These are phyloP conservation scores for Marisa cornuarietis DNA, from an alignment of 1,140 invertebrate species.

Conservation along the genomic window DNA sequence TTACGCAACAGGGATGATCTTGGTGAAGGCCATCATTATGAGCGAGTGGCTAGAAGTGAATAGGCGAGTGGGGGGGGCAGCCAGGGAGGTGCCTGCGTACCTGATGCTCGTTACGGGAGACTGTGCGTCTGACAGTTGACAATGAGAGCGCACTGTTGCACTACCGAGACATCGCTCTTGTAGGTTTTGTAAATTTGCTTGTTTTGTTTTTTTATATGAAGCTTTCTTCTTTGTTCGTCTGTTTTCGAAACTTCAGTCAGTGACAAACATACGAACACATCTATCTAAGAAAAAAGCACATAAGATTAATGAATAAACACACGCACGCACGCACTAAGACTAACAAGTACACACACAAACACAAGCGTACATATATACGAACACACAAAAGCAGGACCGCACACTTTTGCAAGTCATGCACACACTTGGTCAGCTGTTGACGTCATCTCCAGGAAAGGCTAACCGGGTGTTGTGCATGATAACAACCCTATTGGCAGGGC, in stretches of 20 bases:
- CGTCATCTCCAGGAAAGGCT: neutral
- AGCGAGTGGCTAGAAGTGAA: neutral
- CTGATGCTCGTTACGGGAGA: neutral
- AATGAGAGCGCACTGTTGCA: neutral
- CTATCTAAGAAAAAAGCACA: neutral
- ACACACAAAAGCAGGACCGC: neutral
- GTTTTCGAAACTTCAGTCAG: no score
- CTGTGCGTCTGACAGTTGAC: neutral
- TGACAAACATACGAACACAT: neutral
- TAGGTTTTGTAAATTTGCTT: no score
- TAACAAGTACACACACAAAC: slow-evolving; percentile 16
- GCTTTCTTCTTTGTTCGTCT: no score
- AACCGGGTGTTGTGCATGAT: no score
- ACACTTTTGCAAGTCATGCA: no score
- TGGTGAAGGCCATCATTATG: neutral
- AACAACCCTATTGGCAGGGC: no score
- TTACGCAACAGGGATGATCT: no score
- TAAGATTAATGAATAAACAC: neutral
- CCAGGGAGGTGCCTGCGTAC: neutral
- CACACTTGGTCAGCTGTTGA: no score
- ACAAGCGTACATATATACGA: slow-evolving; percentile 9
- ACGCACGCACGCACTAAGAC: neutral
- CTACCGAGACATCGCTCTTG: no score
- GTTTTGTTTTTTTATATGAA: no score
- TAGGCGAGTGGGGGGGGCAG: neutral